Evolutionary conservation across 2,113 vertebrate species (phyloP).

Genomic region (Sakesphorus luctuosus): DNA sequence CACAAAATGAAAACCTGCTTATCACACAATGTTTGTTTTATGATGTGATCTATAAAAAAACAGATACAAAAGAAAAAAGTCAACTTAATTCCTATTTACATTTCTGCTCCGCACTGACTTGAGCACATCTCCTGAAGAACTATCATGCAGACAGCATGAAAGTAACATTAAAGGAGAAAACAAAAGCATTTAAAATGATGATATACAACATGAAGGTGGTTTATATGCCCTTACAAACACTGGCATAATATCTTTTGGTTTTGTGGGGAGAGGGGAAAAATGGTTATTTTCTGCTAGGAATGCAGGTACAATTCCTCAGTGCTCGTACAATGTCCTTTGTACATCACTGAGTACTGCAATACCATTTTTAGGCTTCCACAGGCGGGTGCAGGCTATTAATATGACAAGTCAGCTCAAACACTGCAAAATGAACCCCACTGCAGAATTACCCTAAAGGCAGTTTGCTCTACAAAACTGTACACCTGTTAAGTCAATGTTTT

Average conservation of each 20-base stretch:
- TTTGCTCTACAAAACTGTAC: not conserved
- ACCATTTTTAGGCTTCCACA: slow-evolving; percentile 68
- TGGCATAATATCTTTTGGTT: not conserved
- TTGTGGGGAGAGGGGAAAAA: not conserved
- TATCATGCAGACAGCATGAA: fast-evolving
- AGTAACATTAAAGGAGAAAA: not conserved
- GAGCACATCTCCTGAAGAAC: not conserved
- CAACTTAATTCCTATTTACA: not conserved
- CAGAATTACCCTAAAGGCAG: slow-evolving; percentile 32
- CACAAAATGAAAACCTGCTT: not conserved
- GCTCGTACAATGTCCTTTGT: slow-evolving; percentile 41
- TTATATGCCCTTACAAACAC: not conserved
- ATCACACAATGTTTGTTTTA: not conserved
- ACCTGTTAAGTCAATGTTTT: slow-evolving; percentile 44
- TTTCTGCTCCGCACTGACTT: not conserved
- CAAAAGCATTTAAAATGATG: not conserved
- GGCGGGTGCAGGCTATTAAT: slow-evolving; percentile 63
- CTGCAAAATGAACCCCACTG: slow-evolving; percentile 37
- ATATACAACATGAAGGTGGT: not conserved
- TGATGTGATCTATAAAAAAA: not conserved
- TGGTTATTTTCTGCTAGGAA: not conserved
- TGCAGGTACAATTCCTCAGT: not conserved
- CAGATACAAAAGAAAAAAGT: not conserved
- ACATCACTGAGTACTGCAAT: slow-evolving; percentile 47
- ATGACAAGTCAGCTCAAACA: slow-evolving; percentile 46